Base-by-base conservation (phyloP, 2,888 invertebrate genomes). In the Agonopterix arenella region DNA sequence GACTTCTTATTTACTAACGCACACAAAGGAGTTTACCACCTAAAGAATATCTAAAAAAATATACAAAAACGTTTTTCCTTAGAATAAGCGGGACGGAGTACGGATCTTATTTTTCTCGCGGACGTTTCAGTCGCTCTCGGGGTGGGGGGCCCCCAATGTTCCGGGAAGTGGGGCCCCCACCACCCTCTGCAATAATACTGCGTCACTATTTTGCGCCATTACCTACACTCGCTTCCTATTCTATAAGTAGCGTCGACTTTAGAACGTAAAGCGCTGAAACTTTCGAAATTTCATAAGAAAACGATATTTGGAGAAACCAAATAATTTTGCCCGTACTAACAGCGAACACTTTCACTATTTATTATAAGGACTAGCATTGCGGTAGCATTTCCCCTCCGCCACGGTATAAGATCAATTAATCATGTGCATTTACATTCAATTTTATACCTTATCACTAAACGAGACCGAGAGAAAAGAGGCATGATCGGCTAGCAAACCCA, bases 161-260 rank as follows among this genome's bases (percentile, higher is more conserved):
- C 57, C 48, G 58, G 62, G 68, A 55, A 62, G 68, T 66, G 73
- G 77, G 67, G 71, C 60, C 55, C 68, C 74, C 76, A 67, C 76
- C 76, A 68, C 85, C 83, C 82, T 79, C 80, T 88, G 89, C 88
- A 89, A 89, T 89, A 89, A 90, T 90, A 90, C 89, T 89, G 90
- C 90, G 89, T 89, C 90, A 89, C 89, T 90, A 90, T 90, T 90
- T 90, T 90, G 89, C 89, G 88, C 89, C 89, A 89, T 89, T 89
- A 89, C 89, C 88, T 88, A 89, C 88, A 89, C 89, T 89, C 80
- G 85, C 88, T 88, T 86, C 86, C 84, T 84, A 85, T 88, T 86
- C 86, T 86, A 88, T 86, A 86, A 88, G 89, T 84, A 88, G 84
- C 80, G 71, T 64, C 65, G 67, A 57, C 68, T 66, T 58, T 80